Evolutionary conservation across 2,797 vertebrate genomes (phyloP), one percentile per base, ranked within the genome.

Genomic region (Hipposideros larvatus): DNA sequence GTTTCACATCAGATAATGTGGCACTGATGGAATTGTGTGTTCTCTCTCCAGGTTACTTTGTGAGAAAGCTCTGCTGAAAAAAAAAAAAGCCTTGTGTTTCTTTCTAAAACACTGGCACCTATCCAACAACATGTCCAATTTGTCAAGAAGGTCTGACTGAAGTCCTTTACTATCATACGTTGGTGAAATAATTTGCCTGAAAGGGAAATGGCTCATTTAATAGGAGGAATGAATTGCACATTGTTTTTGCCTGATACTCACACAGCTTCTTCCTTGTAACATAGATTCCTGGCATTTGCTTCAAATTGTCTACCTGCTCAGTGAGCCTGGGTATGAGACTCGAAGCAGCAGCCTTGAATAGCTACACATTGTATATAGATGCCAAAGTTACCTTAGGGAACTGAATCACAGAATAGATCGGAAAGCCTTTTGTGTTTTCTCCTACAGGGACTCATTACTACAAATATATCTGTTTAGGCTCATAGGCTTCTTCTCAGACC

Each of bases 111-210:
- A 37, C 92, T 98, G 98, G 99, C 98, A 95, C 94, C 71, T 93
- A 80, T 97, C 98, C 98, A 98, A 97, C 84, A 98, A 97, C 94
- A 90, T 94, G 98, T 98, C 98, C 97, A 98, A 98, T 99, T 99
- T 99, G 98, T 98, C 98, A 99, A 94, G 99, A 99, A 94, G 97
- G 96, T 98, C 98, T 98, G 97, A 97, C 97, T 98, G 98, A 99
- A 99, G 97, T 61, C 93, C 84, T 98, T 91, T 97, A 97, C 98
- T 98, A 97, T 97, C 96, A 96, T 85, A 96, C 79, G 46, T 82
- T 91, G 71, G 82, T 96, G 97, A 98, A 98, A 98, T 98, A 93
- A 98, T 98, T 98, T 98, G 96, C 95, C 98, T 97, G 96, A 96
- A 98, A 97, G 97, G 96, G 98, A 98, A 98, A 98, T 96, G 96